Base-by-base conservation (phyloP, 2,888 invertebrate genomes). In the Brachycybe producta region DNA sequence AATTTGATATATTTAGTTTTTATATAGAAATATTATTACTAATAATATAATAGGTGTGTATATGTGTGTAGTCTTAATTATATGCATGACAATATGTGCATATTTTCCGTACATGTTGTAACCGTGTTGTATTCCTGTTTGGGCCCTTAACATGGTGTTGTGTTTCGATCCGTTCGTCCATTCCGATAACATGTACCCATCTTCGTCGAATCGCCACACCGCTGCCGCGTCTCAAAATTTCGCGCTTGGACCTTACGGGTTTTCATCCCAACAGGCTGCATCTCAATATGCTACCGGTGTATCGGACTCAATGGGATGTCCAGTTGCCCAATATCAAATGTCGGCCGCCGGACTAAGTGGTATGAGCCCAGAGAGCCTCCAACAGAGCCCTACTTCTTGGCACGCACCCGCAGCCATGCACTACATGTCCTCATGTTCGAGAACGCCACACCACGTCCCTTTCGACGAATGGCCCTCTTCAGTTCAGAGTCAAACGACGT, bases 251-350 rank as follows among this genome's bases (percentile, higher is more conserved):
- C 38, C 49, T 2, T 49, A 41, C 41, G 49, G 49, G 8, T 39
- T 28, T 15, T 13, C 40, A 19, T n/a, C n/a, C 3, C 49, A 49
- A 19, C 24, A 19, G 30, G 30, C 28, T 30, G 19, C 5, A 2
- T n/a, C n/a, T n/a, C 41, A 49, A 23, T 41, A 41, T 32, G 49
- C 30, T n/a, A 19, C 17, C 17, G 17, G 17, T 19, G 38, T 38
- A 17, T 11, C 45, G 45, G 45, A 45, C 45, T 34, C 35, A 35
- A 35, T 32, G 13, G 11, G 11, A n/a, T 45, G 45, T 23, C 21
- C 45, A 21, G 45, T 35, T 17, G 43, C 43, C 43, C 45, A 45
- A 24, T 45, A 45, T 26, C 45, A 45, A n/a, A 32, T 34, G 45
- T 21, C 32, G n/a, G n/a, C n/a, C 24, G 15, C 42, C 42, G 40